Percentiles rank a stretch among this genome's conserved stretches.
These are phyloP conservation scores for Ciona savignyi DNA, from an alignment of 23 tunicate species.

Conservation along the genomic window DNA sequence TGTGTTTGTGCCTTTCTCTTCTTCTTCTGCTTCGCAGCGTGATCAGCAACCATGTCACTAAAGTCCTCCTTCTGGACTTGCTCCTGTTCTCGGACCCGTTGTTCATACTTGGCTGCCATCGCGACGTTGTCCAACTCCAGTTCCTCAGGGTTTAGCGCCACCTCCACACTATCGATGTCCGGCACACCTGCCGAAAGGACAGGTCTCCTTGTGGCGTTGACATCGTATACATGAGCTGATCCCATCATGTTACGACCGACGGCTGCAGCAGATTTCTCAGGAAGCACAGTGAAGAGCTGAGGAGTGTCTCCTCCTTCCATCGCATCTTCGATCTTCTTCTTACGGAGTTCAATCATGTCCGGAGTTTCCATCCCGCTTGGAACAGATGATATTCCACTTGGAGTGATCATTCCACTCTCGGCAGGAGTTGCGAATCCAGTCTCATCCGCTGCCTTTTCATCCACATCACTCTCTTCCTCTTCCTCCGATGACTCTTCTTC, in stretches of 20 bases:
- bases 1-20: conserved; percentile 88
- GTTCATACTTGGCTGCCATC: conserved; percentile 94
- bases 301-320: conserved; percentile 99
- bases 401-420: conserved; percentile 95
- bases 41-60: conserved; percentile 99
- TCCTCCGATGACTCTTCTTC: conserved; percentile 71
- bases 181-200: conserved; percentile 19
- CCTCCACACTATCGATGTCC: conserved; percentile 64
- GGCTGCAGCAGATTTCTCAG: conserved; percentile 57
- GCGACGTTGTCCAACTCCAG: conserved; percentile 84
- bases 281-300: conserved; percentile 77
- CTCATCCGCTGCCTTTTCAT: conserved; percentile 62
- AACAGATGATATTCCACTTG: conserved; percentile 93
- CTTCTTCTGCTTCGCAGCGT: conserved; percentile 93
- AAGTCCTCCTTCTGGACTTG: conserved; percentile 73
- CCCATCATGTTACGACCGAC: conserved; percentile 95
- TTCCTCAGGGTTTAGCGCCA: conserved; percentile 89
- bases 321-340: conserved; percentile 75
- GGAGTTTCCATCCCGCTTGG: conserved; percentile 98
- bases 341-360: conserved; percentile 86
- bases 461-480: conserved; percentile 81
- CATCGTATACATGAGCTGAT: conserved; percentile 88
- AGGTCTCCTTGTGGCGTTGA: conserved; percentile 16
- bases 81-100: conserved; percentile 76
- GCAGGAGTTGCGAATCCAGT: conserved; percentile 91